Evolutionary conservation across 2,797 vertebrate species (phyloP), one percentile per base, ranked within the genome.

Genomic region (Bradypodion pumilum): DNA sequence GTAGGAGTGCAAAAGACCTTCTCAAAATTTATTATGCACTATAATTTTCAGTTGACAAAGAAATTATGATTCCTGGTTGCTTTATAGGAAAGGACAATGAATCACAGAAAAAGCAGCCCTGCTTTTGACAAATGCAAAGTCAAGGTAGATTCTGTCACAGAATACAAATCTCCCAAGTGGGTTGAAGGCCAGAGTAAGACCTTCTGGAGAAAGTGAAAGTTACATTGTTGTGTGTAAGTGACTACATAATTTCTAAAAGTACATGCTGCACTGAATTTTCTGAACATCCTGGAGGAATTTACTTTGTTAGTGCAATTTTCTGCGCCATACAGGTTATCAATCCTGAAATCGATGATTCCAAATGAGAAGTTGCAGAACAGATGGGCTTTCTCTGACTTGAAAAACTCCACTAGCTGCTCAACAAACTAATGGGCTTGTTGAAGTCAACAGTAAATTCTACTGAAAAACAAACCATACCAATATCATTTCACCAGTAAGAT

Each of bases 311-410:
- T 6, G 19, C 79, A 76, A 63, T 77, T 42, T 73, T n/a, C 78
- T 21, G 32, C 74, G 63, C 73, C 81, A 66, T 77, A 66, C 73
- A 81, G 66, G 42, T 63, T 77, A 81, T 77, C 84, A 85, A 49
- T 85, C 69, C 79, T 70, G 69, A 81, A 81, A 81, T 85, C 84
- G 70, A 85, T 85, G 42, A 81, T 76, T 52, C 79, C 56, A 77
- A 77, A 85, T 81, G 84, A 81, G 76, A 81, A 77, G 84, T 40
- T 25, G 25, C 82, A 84, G 49, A n/a, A 81, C 63, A 40, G 52
- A 81, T 9, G 19, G 65, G 25, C 32, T 77, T 76, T 76, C 56
- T 56, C 32, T 40, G 19, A 66, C 35, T 6, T 69, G 21, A 75
- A 76, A 68, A 69, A 62, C 63, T 60, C 72, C 16, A 49, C 63